phyloP scores from a whole-genome alignment of 2,113 vertebrate species.

The Cisticola juncidis region DNA sequence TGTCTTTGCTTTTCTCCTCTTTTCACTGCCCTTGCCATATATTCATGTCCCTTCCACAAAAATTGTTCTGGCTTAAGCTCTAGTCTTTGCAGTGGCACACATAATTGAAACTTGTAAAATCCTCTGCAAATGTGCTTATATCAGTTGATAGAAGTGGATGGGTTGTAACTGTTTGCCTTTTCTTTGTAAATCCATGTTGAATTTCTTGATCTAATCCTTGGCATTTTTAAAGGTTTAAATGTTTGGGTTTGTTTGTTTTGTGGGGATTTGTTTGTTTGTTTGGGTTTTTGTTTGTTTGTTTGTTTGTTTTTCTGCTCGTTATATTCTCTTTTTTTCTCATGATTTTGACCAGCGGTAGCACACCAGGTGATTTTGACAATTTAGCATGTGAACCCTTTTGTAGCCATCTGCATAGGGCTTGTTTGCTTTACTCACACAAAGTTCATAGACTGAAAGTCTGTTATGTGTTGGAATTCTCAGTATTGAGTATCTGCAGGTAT shows the following conservation, averaged over 20 bases:
- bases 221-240: slow-evolving; percentile 8
- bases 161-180: neutral
- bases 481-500: neutral
- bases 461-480: neutral
- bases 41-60: neutral
- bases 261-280: too few relatives aligned
- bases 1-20: neutral
- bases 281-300: too few relatives aligned
- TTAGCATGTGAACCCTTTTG: neutral
- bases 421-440: neutral
- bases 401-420: neutral
- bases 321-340: neutral
- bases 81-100: neutral
- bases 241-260: neutral
- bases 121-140: neutral
- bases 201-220: neutral
- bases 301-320: neutral
- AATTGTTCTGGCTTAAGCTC: neutral
- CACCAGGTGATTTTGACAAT: neutral
- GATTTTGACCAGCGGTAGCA: neutral
- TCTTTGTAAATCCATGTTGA: neutral
- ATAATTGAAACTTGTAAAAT: neutral
- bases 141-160: neutral
- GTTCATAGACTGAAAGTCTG: neutral
- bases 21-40: neutral